Percentiles rank a stretch among this genome's conserved stretches.
These are phyloP conservation scores for Epinotia nisella DNA, from an alignment of 2,888 invertebrate species.

Conservation along the genomic window DNA sequence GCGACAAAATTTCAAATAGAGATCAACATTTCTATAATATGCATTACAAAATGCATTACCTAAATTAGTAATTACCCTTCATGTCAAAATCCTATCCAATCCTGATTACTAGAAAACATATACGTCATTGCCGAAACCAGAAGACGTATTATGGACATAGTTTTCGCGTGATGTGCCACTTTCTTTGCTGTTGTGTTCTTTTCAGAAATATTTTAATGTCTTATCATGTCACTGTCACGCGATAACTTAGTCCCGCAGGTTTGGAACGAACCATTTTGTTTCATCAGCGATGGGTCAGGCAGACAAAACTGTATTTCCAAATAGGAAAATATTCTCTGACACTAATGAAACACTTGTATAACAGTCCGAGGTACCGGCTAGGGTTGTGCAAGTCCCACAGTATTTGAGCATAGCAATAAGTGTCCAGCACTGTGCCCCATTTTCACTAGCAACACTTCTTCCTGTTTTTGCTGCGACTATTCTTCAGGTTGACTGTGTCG, in stretches of 20 bases:
- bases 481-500: conserved; percentile 90
- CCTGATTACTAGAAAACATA: conserved; percentile 10
- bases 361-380: conserved; percentile 57
- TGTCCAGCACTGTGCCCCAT: conserved; percentile 69
- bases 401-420: conserved; percentile 78
- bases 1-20: conserved; percentile 43
- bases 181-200: background rate
- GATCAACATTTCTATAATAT: conserved; percentile 47
- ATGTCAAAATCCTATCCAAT: conserved; percentile 39
- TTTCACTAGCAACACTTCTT: conserved; percentile 85
- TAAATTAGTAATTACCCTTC: conserved; percentile 45
- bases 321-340: conserved; percentile 37
- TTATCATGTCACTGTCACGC: background rate
- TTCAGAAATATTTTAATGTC: background rate
- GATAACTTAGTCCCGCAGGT: background rate
- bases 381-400: conserved; percentile 76
- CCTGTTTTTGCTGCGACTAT: conserved; percentile 86
- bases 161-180: background rate
- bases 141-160: background rate
- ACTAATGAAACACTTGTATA: conserved; percentile 38
- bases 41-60: conserved; percentile 46
- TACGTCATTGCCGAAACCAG: background rate
- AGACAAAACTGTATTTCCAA: conserved; percentile 15
- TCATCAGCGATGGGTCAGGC: conserved; percentile 2
- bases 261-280: background rate